Evolutionary conservation across 1,140 invertebrate genomes (phyloP).

Genomic region (Drosophila quadrilineata): DNA sequence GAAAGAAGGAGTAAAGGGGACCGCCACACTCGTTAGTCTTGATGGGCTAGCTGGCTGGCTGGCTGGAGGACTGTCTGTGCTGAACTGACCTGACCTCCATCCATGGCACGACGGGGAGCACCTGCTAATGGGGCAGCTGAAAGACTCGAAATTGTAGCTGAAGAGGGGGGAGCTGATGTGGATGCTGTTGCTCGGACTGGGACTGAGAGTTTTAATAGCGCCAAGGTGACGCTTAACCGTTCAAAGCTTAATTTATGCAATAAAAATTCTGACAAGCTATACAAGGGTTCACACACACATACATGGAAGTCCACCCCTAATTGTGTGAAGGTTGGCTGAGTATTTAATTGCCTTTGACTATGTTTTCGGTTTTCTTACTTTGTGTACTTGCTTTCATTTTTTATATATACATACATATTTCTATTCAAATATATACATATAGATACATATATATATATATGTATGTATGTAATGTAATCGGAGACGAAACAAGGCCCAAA

Average conservation of each 20-base stretch:
- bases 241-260: constrained; percentile 79
- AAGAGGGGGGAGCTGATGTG: no score
- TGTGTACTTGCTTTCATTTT: constrained; percentile 10
- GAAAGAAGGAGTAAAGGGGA: not conserved
- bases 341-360: constrained; percentile 75
- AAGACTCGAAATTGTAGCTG: no score
- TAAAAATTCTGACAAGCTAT: constrained; percentile 62
- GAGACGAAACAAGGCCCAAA: constrained; percentile 43
- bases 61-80: no score
- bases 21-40: constrained; percentile 42
- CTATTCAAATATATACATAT: no score
- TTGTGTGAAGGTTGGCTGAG: constrained; percentile 55
- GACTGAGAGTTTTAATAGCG: constrained; percentile 65
- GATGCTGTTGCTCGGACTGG: no score
- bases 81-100: constrained; percentile 13
- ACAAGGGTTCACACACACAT: constrained; percentile 17
- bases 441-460: no score
- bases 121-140: constrained; percentile 42
- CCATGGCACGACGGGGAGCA: constrained; percentile 29
- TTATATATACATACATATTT: no score
- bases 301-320: constrained; percentile 32
- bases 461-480: no score
- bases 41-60: constrained; percentile 42
- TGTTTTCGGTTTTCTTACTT: constrained; percentile 36
- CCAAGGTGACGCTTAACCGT: constrained; percentile 76